Base-by-base conservation (phyloP, 2,888 invertebrate genomes). In the Cheilosia vernalis region DNA sequence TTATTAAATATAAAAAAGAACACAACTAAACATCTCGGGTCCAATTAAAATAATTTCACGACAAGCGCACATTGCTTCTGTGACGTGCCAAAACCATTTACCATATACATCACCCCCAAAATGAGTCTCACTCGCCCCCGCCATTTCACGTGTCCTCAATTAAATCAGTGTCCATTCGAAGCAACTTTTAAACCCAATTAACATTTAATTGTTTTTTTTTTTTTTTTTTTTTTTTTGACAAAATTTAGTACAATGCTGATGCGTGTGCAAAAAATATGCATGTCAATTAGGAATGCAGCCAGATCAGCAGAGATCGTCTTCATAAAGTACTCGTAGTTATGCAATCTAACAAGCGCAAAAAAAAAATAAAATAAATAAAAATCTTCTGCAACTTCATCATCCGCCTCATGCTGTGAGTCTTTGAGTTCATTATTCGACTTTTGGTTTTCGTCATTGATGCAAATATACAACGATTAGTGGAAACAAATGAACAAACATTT, bases 61-160 rank as follows among this genome's bases (percentile, higher is more conserved):
- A 21, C 15, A 40, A 21, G 30, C 42, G 37, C n/a, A 51, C 17
- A 6, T 2, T 24, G 5, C 17, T 13, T 17, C 9, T 51, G 55
- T 42, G 61, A 64, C 21, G 47, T 76, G 74, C 74, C 84, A 79
- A 63, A 84, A 67, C 37, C 51, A 80, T 53, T 84, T 79, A 80
- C 33, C 56, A 47, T 24, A 64, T 84, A 84, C 84, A 84, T 66
- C 84, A 84, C 84, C 84, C 84, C 79, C 84, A 70, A 27, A 51
- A 30, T 72, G 37, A 30, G 9, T 9, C 30, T 55, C 30, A 15
- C 47, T 17, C 44, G 44, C 24, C 61, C 61, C 37, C 40, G 37
- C 47, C 47, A 13, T 58, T 33, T 4, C 42, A 55, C n/a, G 37
- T 40, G 13, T 10, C 66, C 19, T 27, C 4, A 47, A 27, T 27